These are phyloP conservation scores for Andinoacara biseriatus DNA, from an alignment of 2,113 vertebrate genomes.

Conservation along the genomic window DNA sequence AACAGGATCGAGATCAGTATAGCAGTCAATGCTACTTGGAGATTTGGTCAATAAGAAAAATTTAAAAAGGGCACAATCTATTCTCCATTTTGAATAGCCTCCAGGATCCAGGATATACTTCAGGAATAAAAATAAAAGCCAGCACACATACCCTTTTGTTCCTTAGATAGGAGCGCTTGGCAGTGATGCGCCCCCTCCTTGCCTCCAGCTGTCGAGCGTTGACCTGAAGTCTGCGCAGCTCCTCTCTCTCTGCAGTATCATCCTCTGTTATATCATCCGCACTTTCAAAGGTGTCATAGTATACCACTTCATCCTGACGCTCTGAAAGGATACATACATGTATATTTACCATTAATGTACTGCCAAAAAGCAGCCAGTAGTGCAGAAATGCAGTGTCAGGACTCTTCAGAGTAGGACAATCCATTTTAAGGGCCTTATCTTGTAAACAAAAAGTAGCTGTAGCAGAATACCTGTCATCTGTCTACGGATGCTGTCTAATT, in stretches of 20 bases:
- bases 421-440: background rate
- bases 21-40: background rate
- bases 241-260: slow-evolving; percentile 83
- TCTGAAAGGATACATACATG: slow-evolving; percentile 64
- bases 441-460: background rate
- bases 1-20: background rate
- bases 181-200: slow-evolving; percentile 92
- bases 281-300: slow-evolving; percentile 96
- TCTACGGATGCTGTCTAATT: slow-evolving; percentile 93
- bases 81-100: background rate
- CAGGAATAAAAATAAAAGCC: background rate
- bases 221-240: slow-evolving; percentile 89
- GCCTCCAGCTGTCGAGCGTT: slow-evolving; percentile 94
- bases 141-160: slow-evolving; percentile 90
- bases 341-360: background rate
- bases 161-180: slow-evolving; percentile 98
- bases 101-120: background rate
- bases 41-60: background rate
- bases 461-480: slow-evolving; percentile 85
- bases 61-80: background rate
- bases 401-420: background rate
- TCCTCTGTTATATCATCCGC: slow-evolving; percentile 93
- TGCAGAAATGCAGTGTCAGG: background rate
- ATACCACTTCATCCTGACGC: slow-evolving; percentile 91
- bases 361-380: background rate